Percentiles rank a stretch among this genome's conserved stretches.
Evolutionary conservation across 2,113 vertebrate species (phyloP).

Genomic region (Lathamus discolor): DNA sequence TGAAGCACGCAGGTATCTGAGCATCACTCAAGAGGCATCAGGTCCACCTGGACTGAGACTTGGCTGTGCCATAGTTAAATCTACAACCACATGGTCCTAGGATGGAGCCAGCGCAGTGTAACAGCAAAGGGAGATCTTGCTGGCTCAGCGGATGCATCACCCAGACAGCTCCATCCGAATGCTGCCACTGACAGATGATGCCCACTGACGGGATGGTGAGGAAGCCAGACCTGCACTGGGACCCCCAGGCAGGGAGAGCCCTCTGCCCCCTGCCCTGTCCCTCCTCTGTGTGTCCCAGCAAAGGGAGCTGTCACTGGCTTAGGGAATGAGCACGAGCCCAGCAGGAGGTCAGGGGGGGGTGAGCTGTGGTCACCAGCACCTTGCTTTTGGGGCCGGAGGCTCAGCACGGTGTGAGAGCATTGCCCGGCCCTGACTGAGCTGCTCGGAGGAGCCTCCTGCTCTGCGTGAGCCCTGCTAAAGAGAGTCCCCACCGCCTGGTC

Average conservation of each 20-base stretch:
- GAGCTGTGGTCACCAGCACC: neutral
- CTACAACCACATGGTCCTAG: neutral
- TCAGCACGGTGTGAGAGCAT: accelerated
- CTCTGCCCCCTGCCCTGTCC: neutral
- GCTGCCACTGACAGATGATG: neutral
- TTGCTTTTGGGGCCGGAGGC: neutral
- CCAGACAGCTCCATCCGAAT: accelerated
- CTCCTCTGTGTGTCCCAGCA: neutral
- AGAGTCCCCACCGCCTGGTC: accelerated
- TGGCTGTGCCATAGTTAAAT: neutral
- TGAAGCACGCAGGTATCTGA: accelerated
- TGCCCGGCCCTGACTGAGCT: accelerated
- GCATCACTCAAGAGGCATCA: neutral
- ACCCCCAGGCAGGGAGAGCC: neutral
- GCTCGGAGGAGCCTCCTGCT: neutral
- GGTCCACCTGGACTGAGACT: neutral
- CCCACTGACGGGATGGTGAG: neutral
- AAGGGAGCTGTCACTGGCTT: accelerated
- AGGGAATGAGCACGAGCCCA: neutral
- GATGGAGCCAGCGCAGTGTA: neutral
- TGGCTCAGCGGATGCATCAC: neutral
- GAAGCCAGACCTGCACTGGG: neutral
- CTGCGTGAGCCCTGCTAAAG: neutral
- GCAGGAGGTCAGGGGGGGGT: neutral
- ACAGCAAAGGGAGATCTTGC: neutral